Evolutionary conservation across 1,140 invertebrate genomes (phyloP), one percentile per base, ranked within the genome.

Genomic region (Drosophila repletoides): DNA sequence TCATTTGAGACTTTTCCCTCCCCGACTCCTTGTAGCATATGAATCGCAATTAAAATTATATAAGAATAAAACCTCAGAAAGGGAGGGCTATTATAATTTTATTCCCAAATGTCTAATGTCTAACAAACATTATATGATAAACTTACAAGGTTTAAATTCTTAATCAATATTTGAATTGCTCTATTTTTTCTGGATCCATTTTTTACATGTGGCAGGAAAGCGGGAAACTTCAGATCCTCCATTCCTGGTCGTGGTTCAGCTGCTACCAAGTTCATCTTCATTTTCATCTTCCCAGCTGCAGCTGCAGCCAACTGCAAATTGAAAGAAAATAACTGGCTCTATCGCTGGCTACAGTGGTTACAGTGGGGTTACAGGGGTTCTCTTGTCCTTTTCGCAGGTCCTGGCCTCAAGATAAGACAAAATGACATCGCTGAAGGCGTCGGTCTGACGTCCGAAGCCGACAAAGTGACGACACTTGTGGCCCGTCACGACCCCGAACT

Each of bases 301-400:
- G 41, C 17, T 31, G 52, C 36, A 61, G 22, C 22, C n/a, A 17
- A 28, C 53, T 49, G 51, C 38, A 69, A 81, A 81, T 81, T 83
- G 76, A 83, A 81, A 72, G 76, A 81, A 81, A 83, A 83, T 81
- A 81, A 83, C 77, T 83, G 69, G 58, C 68, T 55, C 46, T 76
- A 74, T 79, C 59, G 45, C 28, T 34, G 49, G 1, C 14, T 6
- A 2, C 15, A 33, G 21, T 14, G 3, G 9, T 22, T 10, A 12
- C n/a, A n/a, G n/a, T n/a, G n/a, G n/a, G n/a, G n/a, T n/a, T n/a
- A n/a, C n/a, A n/a, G n/a, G n/a, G n/a, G n/a, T n/a, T n/a, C 22
- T 31, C 17, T 14, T 4, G 5, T 12, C 31, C 3, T 17, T n/a
- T 9, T 34, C 14, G 12, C 67, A 21, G 28, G 24, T 61, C n/a